Conservation (phyloP, 1,140 invertebrate genomes). For the Atta texana region DNA sequence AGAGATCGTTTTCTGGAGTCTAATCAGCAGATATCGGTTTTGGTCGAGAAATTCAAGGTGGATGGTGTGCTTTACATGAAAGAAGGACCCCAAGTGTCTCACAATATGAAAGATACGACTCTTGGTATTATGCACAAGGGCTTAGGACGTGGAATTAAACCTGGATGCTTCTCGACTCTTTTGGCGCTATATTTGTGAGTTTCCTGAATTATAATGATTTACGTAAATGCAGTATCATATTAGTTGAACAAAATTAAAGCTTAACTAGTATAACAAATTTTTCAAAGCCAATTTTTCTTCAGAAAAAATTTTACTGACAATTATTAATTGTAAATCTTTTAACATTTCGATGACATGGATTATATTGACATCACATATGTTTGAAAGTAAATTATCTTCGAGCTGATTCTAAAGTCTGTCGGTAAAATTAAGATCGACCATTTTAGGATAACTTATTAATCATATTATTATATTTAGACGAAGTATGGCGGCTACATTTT, state of each 20-base stretch:
- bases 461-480: slow-evolving; percentile 87
- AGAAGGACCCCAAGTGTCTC: slow-evolving; percentile 86
- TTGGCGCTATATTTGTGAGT: slow-evolving; percentile 92
- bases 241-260: neutral
- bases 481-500: slow-evolving; percentile 91
- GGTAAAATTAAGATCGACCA: neutral
- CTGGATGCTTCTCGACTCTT: slow-evolving; percentile 90
- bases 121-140: slow-evolving; percentile 80
- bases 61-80: slow-evolving; percentile 91
- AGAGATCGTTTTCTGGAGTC: slow-evolving; percentile 96
- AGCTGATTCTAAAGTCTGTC: neutral
- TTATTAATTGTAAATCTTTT: neutral
- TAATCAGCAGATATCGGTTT: slow-evolving; percentile 95
- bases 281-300: neutral
- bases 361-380: neutral
- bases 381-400: neutral
- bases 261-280: neutral
- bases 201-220: neutral
- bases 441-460: slow-evolving; percentile 7
- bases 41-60: slow-evolving; percentile 96
- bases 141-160: slow-evolving; percentile 87
- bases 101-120: slow-evolving; percentile 81
- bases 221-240: neutral
- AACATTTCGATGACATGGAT: neutral
- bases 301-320: neutral